Percentiles rank a stretch among this genome's conserved stretches.
phyloP scores from a whole-genome alignment of 2,113 vertebrate species.

The Otocyon megalotis region DNA sequence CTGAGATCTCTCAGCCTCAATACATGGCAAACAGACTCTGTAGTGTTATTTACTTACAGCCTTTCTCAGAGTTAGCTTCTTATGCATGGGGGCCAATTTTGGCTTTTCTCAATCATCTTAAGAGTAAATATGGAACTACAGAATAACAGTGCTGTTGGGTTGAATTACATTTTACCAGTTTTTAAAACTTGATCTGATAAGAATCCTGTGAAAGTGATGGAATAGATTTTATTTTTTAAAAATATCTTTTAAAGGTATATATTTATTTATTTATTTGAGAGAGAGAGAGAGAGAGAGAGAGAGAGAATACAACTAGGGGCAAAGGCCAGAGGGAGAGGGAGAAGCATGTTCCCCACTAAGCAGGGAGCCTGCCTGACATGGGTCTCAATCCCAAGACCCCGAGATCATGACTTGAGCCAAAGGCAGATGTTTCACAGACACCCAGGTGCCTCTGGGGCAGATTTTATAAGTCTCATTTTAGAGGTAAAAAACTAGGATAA shows the following conservation, averaged over 20 bases:
- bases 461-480: background rate
- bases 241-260: too few relatives aligned
- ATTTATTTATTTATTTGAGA: too few relatives aligned
- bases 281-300: too few relatives aligned
- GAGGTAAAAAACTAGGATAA: background rate
- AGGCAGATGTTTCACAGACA: too few relatives aligned
- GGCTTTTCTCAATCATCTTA: background rate
- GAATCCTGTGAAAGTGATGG: background rate
- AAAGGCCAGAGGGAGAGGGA: too few relatives aligned
- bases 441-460: too few relatives aligned
- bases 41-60: background rate
- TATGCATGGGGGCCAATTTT: background rate
- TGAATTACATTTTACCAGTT: background rate
- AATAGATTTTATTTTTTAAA: background rate
- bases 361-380: too few relatives aligned
- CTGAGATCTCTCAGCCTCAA: background rate
- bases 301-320: too few relatives aligned
- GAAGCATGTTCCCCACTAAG: too few relatives aligned
- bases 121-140: background rate
- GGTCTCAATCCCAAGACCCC: too few relatives aligned
- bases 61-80: background rate
- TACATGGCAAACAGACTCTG: background rate
- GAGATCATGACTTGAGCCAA: too few relatives aligned
- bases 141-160: background rate
- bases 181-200: background rate